These are phyloP conservation scores for Thymallus thymallus DNA, from an alignment of 2,113 vertebrate species.

Conservation along the genomic window DNA sequence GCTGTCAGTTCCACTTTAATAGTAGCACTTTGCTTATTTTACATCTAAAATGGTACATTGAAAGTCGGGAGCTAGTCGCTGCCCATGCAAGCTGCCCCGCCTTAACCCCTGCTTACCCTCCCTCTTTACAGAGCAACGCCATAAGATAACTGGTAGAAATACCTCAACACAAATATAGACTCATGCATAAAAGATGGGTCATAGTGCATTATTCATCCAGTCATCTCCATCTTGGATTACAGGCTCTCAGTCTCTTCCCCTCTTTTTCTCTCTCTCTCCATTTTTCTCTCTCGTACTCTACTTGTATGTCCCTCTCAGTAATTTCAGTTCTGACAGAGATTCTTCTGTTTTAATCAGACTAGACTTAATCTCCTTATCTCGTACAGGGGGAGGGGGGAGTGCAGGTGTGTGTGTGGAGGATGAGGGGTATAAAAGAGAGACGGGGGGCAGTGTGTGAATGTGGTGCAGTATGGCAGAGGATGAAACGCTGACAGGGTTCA, in stretches of 20 bases:
- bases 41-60: background rate
- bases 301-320: background rate
- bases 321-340: constrained; percentile 21
- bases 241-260: constrained; percentile 15
- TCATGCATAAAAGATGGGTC: constrained; percentile 66
- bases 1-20: too few species aligned
- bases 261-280: constrained; percentile 19
- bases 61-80: background rate
- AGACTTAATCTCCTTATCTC: constrained; percentile 39
- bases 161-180: constrained; percentile 57
- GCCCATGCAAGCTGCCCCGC: background rate
- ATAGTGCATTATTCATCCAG: constrained; percentile 69
- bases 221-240: constrained; percentile 53
- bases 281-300: constrained; percentile 10
- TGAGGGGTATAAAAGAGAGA: constrained; percentile 36
- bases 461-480: constrained; percentile 19
- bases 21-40: too few species aligned
- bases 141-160: constrained; percentile 50
- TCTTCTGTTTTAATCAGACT: constrained; percentile 53
- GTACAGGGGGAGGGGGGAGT: background rate
- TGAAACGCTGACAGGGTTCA: constrained; percentile 46
- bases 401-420: constrained; percentile 1
- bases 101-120: constrained; percentile 34
- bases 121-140: constrained; percentile 45
- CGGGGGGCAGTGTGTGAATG: constrained; percentile 36